Base-by-base conservation (phyloP, 2,888 invertebrate genomes). In the Drosophila niveifrons region DNA sequence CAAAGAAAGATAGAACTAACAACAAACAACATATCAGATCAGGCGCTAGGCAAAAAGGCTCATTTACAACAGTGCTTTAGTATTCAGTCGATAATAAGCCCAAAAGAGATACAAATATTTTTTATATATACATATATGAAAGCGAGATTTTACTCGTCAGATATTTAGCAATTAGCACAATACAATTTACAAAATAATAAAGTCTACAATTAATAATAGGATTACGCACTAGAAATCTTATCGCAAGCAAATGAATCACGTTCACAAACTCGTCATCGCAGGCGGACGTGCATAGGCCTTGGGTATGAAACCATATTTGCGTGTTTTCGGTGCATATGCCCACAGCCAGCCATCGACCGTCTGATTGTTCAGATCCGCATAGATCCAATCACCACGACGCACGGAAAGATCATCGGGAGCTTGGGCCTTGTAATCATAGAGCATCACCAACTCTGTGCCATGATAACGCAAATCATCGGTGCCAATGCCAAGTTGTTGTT, bases 371-470 rank as follows among this genome's bases (percentile, higher is more conserved):
- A 98, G 94, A 93, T 98, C 98, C 0, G 98, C 98, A 93, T 98
- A 98, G 78, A 98, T 97, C 97, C 98, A 98, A 91, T 98, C 98
- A 8, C 98, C 98, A 61, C 98, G 94, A 79, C 96, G 94, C 68
- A 98, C 97, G 4, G 97, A 96, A 65, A 98, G 93, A 93, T 98
- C 98, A 91, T 98, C 98, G 0, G 98, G 97, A 46, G 98, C 97
- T 93, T 98, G 97, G 47, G 98, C 96, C 94, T 98, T 98, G 93
- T 98, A 98, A 93, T 98, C 98, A 91, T 98, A 98, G 17, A 98
- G 94, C 95, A 98, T 97, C 81, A 98, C 97, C 90, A 98, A 94
- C 92, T 98, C 98, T 0, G 97, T 97, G 70, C 98, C 98, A 90
- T 96, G 96, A 92, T 96, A 96, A 59, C 96, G 94, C 18, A 96